Evolutionary conservation across 1,140 invertebrate species (phyloP).

Genomic region (Pseudomyrmex gracilis): DNA sequence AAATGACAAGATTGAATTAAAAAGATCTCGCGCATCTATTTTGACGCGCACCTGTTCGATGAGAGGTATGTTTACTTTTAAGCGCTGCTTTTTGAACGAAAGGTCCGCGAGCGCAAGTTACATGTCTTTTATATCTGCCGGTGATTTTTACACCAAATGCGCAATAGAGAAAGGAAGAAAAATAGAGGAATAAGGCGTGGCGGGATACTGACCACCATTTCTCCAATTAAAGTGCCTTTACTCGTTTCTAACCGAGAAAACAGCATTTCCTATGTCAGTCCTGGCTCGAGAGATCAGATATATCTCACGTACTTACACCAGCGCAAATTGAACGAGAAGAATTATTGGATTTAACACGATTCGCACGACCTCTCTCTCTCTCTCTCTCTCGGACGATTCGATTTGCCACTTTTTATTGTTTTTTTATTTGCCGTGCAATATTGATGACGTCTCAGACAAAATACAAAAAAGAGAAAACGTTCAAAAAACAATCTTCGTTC

Average conservation of each 20-base stretch:
- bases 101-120: background rate
- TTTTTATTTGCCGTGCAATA: too few species aligned
- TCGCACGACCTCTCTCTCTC: too few species aligned
- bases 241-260: conserved; percentile 37
- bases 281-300: background rate
- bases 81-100: conserved; percentile 26
- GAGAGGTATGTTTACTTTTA: conserved; percentile 43
- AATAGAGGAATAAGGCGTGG: conserved; percentile 48
- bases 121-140: conserved; percentile 34
- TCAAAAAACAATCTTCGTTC: too few species aligned
- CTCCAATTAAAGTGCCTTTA: conserved; percentile 62
- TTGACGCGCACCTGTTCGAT: background rate
- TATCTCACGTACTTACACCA: background rate
- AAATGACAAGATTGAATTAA: background rate
- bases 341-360: too few species aligned
- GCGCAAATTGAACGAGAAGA: too few species aligned
- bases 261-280: conserved; percentile 16
- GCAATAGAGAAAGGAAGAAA: conserved; percentile 57
- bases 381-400: too few species aligned
- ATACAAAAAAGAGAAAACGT: too few species aligned
- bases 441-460: too few species aligned
- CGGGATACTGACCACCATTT: conserved; percentile 55
- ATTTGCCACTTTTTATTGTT: too few species aligned
- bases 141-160: conserved; percentile 52
- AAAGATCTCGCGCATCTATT: background rate